phyloP scores from a whole-genome alignment of 2,113 vertebrate species.

The Platysteira castanea region DNA sequence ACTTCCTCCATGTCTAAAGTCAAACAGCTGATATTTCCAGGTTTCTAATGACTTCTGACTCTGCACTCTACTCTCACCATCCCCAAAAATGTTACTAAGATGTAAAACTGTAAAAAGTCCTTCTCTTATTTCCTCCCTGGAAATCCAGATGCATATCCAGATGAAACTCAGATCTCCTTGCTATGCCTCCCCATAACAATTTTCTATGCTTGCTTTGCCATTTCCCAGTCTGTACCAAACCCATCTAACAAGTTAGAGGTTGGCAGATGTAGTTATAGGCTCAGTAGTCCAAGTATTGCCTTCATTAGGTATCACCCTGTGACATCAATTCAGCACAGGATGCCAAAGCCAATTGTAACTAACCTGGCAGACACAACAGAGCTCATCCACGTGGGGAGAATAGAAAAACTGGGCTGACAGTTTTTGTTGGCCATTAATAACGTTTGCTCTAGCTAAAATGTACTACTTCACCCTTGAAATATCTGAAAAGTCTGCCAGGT shows the following conservation, averaged over 20 bases:
- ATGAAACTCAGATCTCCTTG: neutral
- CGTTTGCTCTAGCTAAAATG: neutral
- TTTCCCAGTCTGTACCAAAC: neutral
- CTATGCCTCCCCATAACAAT: rapidly evolving
- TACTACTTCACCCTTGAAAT: neutral
- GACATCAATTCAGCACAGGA: neutral
- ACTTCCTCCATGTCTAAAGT: neutral
- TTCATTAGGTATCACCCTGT: neutral
- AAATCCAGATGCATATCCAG: neutral
- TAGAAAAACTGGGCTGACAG: neutral
- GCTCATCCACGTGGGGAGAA: neutral
- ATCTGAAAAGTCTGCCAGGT: neutral
- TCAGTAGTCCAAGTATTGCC: neutral
- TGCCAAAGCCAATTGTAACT: neutral
- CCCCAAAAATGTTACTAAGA: neutral
- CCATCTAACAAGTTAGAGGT: neutral
- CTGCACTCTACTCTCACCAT: rapidly evolving
- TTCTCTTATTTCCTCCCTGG: neutral
- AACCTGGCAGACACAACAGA: neutral
- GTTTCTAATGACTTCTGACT: neutral
- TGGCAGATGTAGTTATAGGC: neutral
- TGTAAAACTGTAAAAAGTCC: neutral
- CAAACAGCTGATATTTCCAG: neutral
- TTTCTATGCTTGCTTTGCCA: rapidly evolving
- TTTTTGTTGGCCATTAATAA: neutral